These are phyloP conservation scores for Fregetta grallaria DNA, from an alignment of 2,113 vertebrate species.

Conservation along the genomic window DNA sequence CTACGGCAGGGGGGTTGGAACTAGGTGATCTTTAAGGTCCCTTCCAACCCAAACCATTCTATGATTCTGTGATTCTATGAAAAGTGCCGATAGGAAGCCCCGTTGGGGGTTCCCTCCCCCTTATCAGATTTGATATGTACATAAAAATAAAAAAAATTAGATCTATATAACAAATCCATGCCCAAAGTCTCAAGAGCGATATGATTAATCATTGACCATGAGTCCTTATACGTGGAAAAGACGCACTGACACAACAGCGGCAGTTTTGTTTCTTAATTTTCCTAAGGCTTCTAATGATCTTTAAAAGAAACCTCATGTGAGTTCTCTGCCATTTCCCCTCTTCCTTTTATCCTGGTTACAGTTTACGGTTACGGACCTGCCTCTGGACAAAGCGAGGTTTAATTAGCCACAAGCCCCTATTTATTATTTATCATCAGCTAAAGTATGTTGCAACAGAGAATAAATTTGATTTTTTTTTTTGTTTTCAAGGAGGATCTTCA, in stretches of 20 bases:
- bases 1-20: neutral
- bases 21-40: neutral
- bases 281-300: neutral
- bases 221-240: neutral
- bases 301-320: neutral
- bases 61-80: too few species aligned
- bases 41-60: neutral
- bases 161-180: fast-evolving
- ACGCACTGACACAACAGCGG: neutral
- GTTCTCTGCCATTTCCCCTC: neutral
- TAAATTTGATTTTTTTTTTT: neutral
- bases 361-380: neutral
- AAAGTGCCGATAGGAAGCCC: fast-evolving
- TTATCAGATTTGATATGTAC: neutral
- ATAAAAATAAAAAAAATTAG: neutral
- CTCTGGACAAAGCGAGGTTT: conserved; percentile 31
- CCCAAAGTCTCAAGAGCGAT: fast-evolving
- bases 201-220: neutral
- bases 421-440: conserved; percentile 35
- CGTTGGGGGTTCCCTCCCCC: neutral
- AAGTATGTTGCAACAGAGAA: neutral
- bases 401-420: conserved; percentile 37
- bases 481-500: neutral
- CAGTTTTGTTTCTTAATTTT: neutral
- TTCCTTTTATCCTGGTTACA: neutral